A percentile compares a stretch with the other conserved stretches of the same genome.
phyloP scores from a whole-genome alignment of 2,797 vertebrate species.

The Helicolenus hilgendorfi region DNA sequence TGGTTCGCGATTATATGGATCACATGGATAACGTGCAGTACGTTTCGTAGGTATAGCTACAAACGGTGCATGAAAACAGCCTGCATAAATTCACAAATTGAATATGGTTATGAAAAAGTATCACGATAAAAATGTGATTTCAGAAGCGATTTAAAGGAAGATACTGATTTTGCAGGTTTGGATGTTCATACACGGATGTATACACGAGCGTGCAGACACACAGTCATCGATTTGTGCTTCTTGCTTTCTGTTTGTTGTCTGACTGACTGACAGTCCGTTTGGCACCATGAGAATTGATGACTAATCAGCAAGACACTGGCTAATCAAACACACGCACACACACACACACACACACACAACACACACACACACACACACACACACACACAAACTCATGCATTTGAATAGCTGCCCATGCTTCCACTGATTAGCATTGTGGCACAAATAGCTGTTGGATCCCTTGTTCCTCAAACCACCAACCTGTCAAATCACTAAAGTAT shows the following conservation, averaged over 20 bases:
- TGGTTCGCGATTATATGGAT: too few relatives aligned
- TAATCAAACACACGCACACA: conserved; percentile 47
- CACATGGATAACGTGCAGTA: too few relatives aligned
- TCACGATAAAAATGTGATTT: neutral
- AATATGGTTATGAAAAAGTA: neutral
- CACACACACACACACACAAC: neutral
- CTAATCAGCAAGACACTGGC: conserved; percentile 53
- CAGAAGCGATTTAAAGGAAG: neutral
- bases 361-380: too few relatives aligned
- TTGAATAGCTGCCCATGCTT: conserved; percentile 53
- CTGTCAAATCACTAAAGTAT: neutral
- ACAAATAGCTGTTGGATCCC: conserved; percentile 34
- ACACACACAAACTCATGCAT: conserved; percentile 9
- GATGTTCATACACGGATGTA: neutral
- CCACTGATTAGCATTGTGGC: conserved; percentile 52
- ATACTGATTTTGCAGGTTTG: neutral
- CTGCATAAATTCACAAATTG: neutral
- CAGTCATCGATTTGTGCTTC: neutral
- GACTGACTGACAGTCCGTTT: conserved; percentile 57
- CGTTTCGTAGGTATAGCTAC: too few relatives aligned
- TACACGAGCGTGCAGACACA: neutral
- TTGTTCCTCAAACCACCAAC: conserved; percentile 22
- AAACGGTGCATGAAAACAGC: neutral
- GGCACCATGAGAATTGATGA: conserved; percentile 42
- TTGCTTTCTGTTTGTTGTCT: conserved; percentile 27